Evolutionary conservation across 2,113 vertebrate genomes (phyloP).

Genomic region (Solea solea): DNA sequence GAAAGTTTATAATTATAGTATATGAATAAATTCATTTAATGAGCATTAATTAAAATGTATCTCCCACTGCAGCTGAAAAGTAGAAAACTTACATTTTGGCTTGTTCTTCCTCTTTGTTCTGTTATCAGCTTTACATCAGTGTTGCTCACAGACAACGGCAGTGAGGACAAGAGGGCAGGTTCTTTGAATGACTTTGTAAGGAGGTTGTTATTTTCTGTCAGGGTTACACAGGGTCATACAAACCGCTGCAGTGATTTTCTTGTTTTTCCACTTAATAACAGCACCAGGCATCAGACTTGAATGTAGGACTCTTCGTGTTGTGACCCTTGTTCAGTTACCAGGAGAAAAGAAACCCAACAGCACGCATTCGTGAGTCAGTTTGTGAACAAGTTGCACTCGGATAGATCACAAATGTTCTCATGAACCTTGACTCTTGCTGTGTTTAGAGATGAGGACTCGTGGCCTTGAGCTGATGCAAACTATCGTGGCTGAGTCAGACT

Average conservation of each 20-base stretch:
- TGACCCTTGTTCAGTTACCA: background rate
- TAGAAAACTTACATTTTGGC: too few relatives aligned
- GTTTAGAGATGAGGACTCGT: slow-evolving; percentile 38
- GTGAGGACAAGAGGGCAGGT: background rate
- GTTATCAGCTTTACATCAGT: background rate
- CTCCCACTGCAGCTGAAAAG: too few relatives aligned
- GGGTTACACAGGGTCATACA: too few relatives aligned
- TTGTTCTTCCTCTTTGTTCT: too few relatives aligned
- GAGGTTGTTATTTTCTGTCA: too few relatives aligned
- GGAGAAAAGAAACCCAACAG: background rate
- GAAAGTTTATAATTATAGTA: too few relatives aligned
- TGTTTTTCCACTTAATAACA: background rate
- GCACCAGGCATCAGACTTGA: background rate
- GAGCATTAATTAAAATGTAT: too few relatives aligned
- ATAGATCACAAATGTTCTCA: slow-evolving; percentile 61
- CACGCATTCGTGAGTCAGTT: slow-evolving; percentile 2
- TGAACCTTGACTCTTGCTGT: slow-evolving; percentile 65
- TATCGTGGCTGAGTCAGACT: slow-evolving; percentile 43
- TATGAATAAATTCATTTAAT: too few relatives aligned
- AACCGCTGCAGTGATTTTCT: background rate
- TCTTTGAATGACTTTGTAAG: background rate
- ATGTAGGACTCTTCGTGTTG: background rate
- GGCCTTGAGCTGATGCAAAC: slow-evolving; percentile 51
- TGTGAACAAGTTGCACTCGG: slow-evolving; percentile 20
- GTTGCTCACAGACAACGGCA: background rate